These are phyloP conservation scores for Etia nguti DNA, from an alignment of 2,113 vertebrate genomes.

Conservation along the genomic window DNA sequence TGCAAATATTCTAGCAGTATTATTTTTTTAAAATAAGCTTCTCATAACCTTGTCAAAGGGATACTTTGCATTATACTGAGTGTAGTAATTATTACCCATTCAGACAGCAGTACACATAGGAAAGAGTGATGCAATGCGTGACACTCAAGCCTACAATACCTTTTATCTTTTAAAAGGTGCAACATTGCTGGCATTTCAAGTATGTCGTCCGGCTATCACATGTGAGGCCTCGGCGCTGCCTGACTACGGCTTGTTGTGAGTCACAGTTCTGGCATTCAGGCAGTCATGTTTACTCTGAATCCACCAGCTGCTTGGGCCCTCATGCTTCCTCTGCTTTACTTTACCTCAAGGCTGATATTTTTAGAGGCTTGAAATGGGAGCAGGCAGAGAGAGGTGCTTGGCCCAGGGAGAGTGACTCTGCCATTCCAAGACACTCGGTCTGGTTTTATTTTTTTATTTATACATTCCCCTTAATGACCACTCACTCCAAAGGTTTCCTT, in stretches of 20 bases:
- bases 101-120: not conserved
- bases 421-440: constrained; percentile 22
- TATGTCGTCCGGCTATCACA: not conserved
- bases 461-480: not conserved
- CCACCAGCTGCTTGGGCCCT: constrained; percentile 31
- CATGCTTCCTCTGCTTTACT: constrained; percentile 4
- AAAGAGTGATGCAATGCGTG: not conserved
- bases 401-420: constrained; percentile 6
- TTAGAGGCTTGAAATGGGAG: constrained; percentile 62
- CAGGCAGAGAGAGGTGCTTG: constrained; percentile 1
- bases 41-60: not conserved
- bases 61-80: not conserved
- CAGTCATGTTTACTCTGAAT: constrained; percentile 23
- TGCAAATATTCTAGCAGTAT: not conserved
- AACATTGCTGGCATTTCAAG: not conserved
- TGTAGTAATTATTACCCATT: not conserved
- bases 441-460: not conserved
- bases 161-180: not conserved
- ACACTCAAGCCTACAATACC: not conserved
- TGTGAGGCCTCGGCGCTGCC: not conserved
- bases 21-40: not conserved
- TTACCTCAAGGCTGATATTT: constrained; percentile 54
- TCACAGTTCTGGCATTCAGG: constrained; percentile 25
- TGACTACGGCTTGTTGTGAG: not conserved
- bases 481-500: not conserved